Base-by-base conservation (phyloP, 2,888 invertebrate genomes). In the Dexiosoma caninum region DNA sequence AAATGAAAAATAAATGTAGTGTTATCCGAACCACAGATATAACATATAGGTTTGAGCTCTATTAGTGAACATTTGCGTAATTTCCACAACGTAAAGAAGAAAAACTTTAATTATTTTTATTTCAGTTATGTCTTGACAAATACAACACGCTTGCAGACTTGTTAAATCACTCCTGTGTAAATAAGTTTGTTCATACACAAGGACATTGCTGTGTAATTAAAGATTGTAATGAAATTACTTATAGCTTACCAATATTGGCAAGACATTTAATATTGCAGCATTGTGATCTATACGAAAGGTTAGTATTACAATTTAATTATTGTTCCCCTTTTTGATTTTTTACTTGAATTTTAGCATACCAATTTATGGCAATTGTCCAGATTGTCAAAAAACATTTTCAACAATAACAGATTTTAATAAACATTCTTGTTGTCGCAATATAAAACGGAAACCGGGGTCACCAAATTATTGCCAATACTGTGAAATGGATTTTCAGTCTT, bases 321-420 rank as follows among this genome's bases (percentile, higher is more conserved):
- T 30, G 2, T 14, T 51, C n/a, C n/a, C 8, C 8, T 51, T 51
- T 51, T 14, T 8, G 16, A 30, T 16, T 5, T 8, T n/a, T 40
- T 40, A 21, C 2, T 44, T 9, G 21, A 30, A 21, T 37, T 79
- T 21, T 59, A 84, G 84, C 9, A 30, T 81, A 1, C 6, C 77
- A 6, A 82, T 84, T 49, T 83, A 79, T 74, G 76, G 82, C 4
- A 64, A 67, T 14, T 89, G 89, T 53, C 86, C 87, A 2, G 86
- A 87, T 40, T 89, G 89, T 57, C 83, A 83, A 12, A 85, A 86
- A 75, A 84, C 85, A 2, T 89, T 88, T 59, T 86, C 87, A 0
- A 87, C 86, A 62, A 87, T 89, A 42, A 12, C 85, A 21, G 85
- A 86, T 5, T 88, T 86, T 21, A 89, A 89, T 53, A 89, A 90